Percentiles rank a stretch among this genome's conserved stretches.
Conservation (phyloP, 2,797 vertebrate species). For the Spinus olivaceus region DNA sequence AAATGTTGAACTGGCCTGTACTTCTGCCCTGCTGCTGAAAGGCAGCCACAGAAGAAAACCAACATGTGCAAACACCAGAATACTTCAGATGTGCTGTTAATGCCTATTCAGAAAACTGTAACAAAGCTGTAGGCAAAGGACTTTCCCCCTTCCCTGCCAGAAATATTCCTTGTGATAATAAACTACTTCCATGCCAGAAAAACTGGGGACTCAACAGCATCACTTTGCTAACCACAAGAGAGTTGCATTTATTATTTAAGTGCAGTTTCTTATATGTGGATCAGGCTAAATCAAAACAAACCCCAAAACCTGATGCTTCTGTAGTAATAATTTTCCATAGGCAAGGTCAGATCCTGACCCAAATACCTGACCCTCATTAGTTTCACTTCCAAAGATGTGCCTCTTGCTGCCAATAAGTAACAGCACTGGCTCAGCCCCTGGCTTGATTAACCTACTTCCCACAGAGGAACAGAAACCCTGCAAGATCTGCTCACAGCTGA, state of each 20-base stretch:
- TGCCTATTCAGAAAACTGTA: not conserved
- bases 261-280: not conserved
- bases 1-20: constrained; percentile 11
- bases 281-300: not conserved
- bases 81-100: constrained; percentile 9
- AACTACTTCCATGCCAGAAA: not conserved
- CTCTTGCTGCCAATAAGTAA: not conserved
- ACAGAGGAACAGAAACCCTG: not conserved
- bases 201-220: not conserved
- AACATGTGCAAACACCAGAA: constrained; percentile 2
- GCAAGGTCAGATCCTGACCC: not conserved
- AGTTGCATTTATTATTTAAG: not conserved
- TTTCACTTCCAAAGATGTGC: not conserved
- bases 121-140: constrained; percentile 24
- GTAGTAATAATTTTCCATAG: not conserved
- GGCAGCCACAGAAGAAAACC: constrained; percentile 24
- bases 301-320: not conserved
- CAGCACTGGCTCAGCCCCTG: not conserved
- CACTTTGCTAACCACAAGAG: not conserved
- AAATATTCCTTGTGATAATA: not conserved
- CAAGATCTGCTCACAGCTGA: not conserved
- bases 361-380: not conserved
- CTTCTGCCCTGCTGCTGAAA: constrained; percentile 39
- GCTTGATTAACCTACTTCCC: not conserved
- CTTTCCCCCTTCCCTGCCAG: not conserved